phyloP scores from a whole-genome alignment of 2,113 vertebrate species.

The Protobothrops flavoviridis region DNA sequence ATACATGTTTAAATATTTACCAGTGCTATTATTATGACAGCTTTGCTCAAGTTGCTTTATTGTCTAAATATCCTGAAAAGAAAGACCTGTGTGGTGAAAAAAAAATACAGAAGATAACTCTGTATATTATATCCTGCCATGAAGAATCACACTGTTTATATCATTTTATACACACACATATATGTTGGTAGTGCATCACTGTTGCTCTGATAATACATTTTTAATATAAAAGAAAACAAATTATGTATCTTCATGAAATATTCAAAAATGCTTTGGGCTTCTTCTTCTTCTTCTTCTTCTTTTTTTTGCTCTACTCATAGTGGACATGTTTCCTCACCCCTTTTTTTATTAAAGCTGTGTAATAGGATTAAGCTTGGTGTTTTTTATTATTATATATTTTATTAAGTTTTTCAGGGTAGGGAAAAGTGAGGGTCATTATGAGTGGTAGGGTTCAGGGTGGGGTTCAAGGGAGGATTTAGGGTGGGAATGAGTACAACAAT shows the following conservation, averaged over 20 bases:
- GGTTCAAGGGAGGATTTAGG: no score
- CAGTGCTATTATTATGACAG: background rate
- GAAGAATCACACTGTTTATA: slow-evolving; percentile 36
- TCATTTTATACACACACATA: background rate
- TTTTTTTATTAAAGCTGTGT: slow-evolving; percentile 14
- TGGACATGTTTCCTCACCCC: slow-evolving; percentile 9
- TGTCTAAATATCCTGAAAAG: slow-evolving; percentile 28
- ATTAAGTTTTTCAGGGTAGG: no score
- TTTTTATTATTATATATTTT: background rate
- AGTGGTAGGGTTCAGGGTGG: no score
- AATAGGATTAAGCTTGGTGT: slow-evolving; percentile 5
- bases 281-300: background rate
- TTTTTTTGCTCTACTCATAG: background rate
- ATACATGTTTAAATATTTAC: slow-evolving; percentile 31
- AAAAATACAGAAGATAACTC: slow-evolving; percentile 11
- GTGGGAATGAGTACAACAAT: no score
- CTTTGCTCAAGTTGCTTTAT: background rate
- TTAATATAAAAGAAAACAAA: slow-evolving; percentile 45
- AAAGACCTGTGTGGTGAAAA: slow-evolving; percentile 7
- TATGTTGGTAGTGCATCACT: slow-evolving; percentile 28
- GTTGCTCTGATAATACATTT: slow-evolving; percentile 18
- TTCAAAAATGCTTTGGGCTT: slow-evolving; percentile 40
- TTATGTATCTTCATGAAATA: slow-evolving; percentile 50
- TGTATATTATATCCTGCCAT: slow-evolving; percentile 23
- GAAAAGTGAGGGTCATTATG: no score